Base-by-base conservation (phyloP, 2,797 vertebrate genomes). In the Myotis daubentonii region DNA sequence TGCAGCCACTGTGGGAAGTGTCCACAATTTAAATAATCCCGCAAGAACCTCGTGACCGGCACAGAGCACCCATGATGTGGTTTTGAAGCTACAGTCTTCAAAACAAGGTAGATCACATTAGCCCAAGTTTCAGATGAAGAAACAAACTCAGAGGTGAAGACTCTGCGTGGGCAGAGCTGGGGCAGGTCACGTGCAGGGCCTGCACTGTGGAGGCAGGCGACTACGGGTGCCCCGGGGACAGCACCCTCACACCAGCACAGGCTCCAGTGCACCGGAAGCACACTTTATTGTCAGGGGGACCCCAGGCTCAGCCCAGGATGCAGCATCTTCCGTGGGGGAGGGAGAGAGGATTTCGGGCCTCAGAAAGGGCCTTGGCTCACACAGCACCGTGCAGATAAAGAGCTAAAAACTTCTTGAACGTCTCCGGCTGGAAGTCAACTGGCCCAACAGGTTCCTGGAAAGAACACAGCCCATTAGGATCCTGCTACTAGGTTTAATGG, bases 391-490 rank as follows among this genome's bases (percentile, higher is more conserved):
- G 98, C 79, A 99, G 98, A 97, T 99, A 99, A 91, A 99, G 98
- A 17, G 99, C 98, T 98, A 99, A 98, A 98, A 99, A 99, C 98
- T 99, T 99, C 97, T 96, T 98, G 98, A 99, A 99, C 5, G 98
- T 99, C 96, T 99, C 98, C 49, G 99, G 98, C 93, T 98, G 98
- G 98, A 99, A 99, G 97, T 99, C 99, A 79, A 97, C 94, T 30
- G 99, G 98, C 95, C 99, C 99, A 97, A 98, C 98, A 94, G 99
- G 99, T 92, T 99, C 98, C 99, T 99, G 96, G 71, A 95, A 96
- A 97, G 97, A 97, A 93, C 65, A 97, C 71, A 97, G 72, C 76
- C 55, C 80, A 51, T 97, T 91, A 97, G 79, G 66, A 87, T 72
- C 53, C 33, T 72, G 85, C 75, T 65, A 72, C 49, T 28, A 70